phyloP scores from a whole-genome alignment of 2,113 vertebrate species.

The Elephas maximus region DNA sequence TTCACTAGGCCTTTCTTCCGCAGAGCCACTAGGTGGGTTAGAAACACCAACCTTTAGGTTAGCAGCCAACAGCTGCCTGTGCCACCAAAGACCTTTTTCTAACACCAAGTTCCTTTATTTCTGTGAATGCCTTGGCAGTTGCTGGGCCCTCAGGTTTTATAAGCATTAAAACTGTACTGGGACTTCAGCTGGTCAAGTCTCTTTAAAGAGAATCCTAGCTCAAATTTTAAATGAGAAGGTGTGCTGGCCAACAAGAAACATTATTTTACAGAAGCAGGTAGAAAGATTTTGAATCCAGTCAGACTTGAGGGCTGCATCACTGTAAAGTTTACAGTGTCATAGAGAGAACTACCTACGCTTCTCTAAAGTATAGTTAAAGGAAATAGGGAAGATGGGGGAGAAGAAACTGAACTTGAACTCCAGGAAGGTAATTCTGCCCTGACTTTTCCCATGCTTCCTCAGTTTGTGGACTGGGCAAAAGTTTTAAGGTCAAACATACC shows the following conservation, averaged over 20 bases:
- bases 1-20: background rate
- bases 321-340: background rate
- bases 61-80: background rate
- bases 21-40: background rate
- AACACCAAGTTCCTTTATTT: background rate
- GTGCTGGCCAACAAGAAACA: background rate
- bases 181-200: background rate
- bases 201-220: background rate
- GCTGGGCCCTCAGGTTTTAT: background rate
- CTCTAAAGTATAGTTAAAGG: background rate
- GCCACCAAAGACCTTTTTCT: background rate
- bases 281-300: background rate
- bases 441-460: background rate
- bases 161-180: background rate
- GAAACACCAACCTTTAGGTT: background rate
- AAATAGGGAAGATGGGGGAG: background rate
- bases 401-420: background rate
- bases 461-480: background rate
- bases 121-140: slow-evolving; percentile 6
- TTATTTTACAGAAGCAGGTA: background rate
- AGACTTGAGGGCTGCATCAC: background rate
- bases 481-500: background rate
- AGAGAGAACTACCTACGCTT: background rate
- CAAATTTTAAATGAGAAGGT: background rate
- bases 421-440: background rate